phyloP scores from a whole-genome alignment of 2,888 invertebrate genomes.

The Seira sanloemensis region DNA sequence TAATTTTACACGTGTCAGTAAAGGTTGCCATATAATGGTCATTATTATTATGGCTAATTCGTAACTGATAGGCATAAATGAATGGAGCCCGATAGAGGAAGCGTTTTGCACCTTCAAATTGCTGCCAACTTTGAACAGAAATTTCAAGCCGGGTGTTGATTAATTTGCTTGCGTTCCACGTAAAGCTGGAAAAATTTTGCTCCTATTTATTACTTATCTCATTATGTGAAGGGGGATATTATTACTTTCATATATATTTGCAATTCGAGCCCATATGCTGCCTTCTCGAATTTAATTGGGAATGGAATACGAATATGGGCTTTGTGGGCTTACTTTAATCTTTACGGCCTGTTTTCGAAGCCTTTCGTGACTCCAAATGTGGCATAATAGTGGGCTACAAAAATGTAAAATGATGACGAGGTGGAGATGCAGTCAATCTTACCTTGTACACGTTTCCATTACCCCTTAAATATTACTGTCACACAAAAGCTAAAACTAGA shows the following conservation, averaged over 20 bases:
- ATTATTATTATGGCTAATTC: no score
- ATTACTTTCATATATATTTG: conserved; percentile 6
- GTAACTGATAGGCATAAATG: neutral
- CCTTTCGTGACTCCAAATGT: neutral
- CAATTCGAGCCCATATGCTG: conserved; percentile 1
- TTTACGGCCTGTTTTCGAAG: neutral
- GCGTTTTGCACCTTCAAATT: neutral
- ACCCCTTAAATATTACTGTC: conserved; percentile 24
- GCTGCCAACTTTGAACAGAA: conserved; percentile 7
- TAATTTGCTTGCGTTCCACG: conserved; percentile 8
- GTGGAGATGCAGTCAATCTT: conserved; percentile 14
- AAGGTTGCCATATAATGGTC: no score
- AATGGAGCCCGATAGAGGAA: neutral
- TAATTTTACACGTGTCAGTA: no score
- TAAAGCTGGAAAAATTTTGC: neutral
- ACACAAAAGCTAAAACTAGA: conserved; percentile 22
- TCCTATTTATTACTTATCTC: neutral
- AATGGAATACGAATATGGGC: neutral
- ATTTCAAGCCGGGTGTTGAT: neutral
- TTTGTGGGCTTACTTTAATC: neutral
- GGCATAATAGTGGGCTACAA: neutral
- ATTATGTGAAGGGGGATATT: neutral
- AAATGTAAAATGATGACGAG: neutral
- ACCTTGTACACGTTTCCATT: neutral
- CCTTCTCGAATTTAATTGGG: neutral